Evolutionary conservation across 1,140 invertebrate genomes (phyloP), one percentile per base, ranked within the genome.

Genomic region (Ceratina australensis): DNA sequence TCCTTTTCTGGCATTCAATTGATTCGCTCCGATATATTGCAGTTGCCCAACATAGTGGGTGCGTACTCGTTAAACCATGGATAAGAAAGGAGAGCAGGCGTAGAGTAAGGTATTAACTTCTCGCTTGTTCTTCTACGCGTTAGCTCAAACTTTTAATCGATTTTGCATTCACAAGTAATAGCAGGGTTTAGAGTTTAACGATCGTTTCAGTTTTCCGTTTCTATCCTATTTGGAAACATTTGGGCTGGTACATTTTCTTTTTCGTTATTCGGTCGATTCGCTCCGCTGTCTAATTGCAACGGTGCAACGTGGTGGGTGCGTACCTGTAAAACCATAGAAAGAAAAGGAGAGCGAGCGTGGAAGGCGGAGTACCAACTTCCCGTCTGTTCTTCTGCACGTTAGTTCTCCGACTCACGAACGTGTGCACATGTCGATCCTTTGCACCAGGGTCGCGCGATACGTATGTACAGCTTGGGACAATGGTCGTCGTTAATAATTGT

Each of bases 381-480:
- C 59, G 69, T 84, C 68, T 80, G 57, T 71, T 71, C 68, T n/a
- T 61, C 24, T 24, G 64, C 22, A 56, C 67, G 65, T 67, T 72
- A 67, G 57, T 69, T 67, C 24, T 63, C 69, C 28, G n/a, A 52
- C 61, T 84, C 79, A 63, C 60, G 57, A 72, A 69, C 59, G 66
- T 59, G 54, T 81, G 66, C 83, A 85, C 83, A 83, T 84, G 73
- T 69, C 71, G 74, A 84, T 77, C 52, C 73, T 33, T 54, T 18
- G 56, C 61, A 22, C 61, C 57, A 59, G 33, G 42, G 26, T 57
- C 42, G 20, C 33, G 49, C 33, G 8, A 61, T 79, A 57, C 42
- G n/a, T 59, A 7, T 50, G n/a, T 59, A 7, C 10, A 42, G 33
- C 33, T 42, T 42, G 33, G 5, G 7, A 42, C 33, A 42, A 42